phyloP scores from a whole-genome alignment of 30 jellyfish, hydroid and myxozoan genomes.

The Aurelia aurita complex sp. Pacific region DNA sequence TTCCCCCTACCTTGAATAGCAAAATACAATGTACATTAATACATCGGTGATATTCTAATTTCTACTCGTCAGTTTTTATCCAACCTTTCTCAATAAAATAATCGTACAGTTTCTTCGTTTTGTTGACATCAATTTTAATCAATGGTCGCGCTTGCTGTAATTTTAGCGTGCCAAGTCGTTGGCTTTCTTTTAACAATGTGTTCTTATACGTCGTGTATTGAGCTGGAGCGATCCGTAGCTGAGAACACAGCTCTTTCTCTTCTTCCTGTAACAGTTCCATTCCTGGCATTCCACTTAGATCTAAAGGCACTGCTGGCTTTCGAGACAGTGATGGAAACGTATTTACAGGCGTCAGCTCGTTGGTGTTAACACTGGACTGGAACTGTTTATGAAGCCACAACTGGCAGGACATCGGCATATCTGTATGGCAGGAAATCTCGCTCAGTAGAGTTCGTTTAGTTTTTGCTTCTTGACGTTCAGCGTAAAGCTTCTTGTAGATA shows the following conservation, averaged over 20 bases:
- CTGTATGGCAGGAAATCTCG: slow-evolving; percentile 37
- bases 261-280: slow-evolving; percentile 68
- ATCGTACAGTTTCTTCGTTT: slow-evolving; percentile 81
- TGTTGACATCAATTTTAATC: slow-evolving; percentile 90
- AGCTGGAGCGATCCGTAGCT: slow-evolving; percentile 66
- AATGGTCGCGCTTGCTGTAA: slow-evolving; percentile 86
- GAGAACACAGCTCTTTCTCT: slow-evolving; percentile 89
- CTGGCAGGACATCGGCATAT: slow-evolving; percentile 58
- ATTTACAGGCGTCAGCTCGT: slow-evolving; percentile 3
- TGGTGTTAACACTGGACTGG: slow-evolving; percentile 29
- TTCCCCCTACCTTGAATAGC: too few species aligned
- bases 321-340: slow-evolving; percentile 34
- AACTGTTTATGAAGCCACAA: slow-evolving; percentile 64
- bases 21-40: too few species aligned
- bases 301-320: slow-evolving; percentile 83
- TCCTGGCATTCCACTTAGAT: slow-evolving; percentile 82
- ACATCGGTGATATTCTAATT: not conserved
- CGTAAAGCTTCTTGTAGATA: slow-evolving; percentile 32
- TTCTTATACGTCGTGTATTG: slow-evolving; percentile 65
- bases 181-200: slow-evolving; percentile 69
- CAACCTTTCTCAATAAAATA: slow-evolving; percentile 79
- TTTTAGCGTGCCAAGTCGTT: slow-evolving; percentile 53
- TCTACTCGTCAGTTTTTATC: slow-evolving; percentile 38
- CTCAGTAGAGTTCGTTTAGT: slow-evolving; percentile 38
- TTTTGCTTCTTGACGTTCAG: slow-evolving; percentile 37